Evolutionary conservation across 2,888 invertebrate genomes (phyloP), one percentile per base, ranked within the genome.

Genomic region (Pyrrhia umbra): DNA sequence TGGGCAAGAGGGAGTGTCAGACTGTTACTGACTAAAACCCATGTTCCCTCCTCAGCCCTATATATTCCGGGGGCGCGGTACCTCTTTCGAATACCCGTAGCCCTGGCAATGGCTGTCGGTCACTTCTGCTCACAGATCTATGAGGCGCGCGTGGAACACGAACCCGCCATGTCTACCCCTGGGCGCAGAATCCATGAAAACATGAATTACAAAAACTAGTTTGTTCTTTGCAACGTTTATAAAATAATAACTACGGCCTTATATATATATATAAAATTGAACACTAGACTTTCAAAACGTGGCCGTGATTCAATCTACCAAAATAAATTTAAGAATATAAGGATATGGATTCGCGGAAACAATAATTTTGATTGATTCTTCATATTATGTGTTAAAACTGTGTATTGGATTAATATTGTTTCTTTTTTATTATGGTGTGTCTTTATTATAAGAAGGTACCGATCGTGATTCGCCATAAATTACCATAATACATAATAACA

Each of bases 321-420:
- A 37, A 61, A 42, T 5, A 51, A 52, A 45, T 34, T 40, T 20
- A 8, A 8, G 8, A 43, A 6, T 34, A 21, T 27, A 49, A 65
- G 56, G 71, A 75, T 59, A 34, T 59, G 9, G 10, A 8, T 50
- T 60, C 9, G 21, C 69, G 75, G 72, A 75, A 73, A 64, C 54
- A 25, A 69, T 64, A 2, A 54, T 56, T 59, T 50, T 62, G 34
- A 52, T 65, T 54, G 49, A 50, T 51, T 75, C 50, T 66, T 75
- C 75, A 70, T 61, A 47, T 40, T 21, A 43, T 43, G n/a, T 23
- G 10, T 13, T 51, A 16, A 15, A 18, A 15, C n/a, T 27, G 20
- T 42, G 18, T 30, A 13, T 25, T 27, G 52, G 27, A 27, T 27
- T 10, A 45, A 20, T 40, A 20, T 50, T 45, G 16, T 49, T 56